Conservation (phyloP, 2,113 vertebrate species). For the Callospermophilus lateralis region DNA sequence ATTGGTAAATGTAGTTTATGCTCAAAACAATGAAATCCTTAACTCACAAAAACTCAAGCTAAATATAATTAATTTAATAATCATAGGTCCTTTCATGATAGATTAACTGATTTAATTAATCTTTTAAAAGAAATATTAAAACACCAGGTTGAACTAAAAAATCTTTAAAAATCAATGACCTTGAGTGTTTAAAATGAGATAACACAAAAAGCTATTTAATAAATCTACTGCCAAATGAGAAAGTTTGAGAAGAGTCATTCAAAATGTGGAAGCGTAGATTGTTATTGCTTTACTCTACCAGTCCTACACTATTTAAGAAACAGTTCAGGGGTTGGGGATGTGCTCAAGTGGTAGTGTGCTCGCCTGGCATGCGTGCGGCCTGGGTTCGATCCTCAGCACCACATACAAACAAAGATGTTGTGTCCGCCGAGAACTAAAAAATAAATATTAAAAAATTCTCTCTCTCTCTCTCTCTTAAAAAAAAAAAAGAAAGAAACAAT, state of each 20-base stretch:
- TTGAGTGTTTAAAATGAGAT: not conserved
- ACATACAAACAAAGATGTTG: no score
- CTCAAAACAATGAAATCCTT: not conserved
- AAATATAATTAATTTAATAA: not conserved
- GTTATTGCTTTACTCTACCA: not conserved
- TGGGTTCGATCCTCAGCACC: no score
- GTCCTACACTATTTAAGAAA: not conserved
- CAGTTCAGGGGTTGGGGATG: not conserved
- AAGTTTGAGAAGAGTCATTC: not conserved
- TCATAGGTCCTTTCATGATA: not conserved
- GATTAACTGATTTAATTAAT: not conserved
- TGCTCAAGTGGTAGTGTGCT: no score
- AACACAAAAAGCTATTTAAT: not conserved
- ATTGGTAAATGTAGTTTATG: not conserved
- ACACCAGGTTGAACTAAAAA: not conserved
- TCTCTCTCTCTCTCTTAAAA: no score
- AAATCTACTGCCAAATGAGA: not conserved
- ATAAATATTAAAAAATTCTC: no score
- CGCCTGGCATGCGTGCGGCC: no score
- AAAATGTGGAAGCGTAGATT: not conserved
- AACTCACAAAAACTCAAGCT: not conserved
- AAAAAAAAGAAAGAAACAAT: no score
- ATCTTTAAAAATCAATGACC: not conserved
- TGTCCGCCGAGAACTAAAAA: no score
- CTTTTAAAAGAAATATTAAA: slow-evolving; percentile 2